phyloP scores from a whole-genome alignment of 2,888 invertebrate species.

The Azorinus chamasolen region DNA sequence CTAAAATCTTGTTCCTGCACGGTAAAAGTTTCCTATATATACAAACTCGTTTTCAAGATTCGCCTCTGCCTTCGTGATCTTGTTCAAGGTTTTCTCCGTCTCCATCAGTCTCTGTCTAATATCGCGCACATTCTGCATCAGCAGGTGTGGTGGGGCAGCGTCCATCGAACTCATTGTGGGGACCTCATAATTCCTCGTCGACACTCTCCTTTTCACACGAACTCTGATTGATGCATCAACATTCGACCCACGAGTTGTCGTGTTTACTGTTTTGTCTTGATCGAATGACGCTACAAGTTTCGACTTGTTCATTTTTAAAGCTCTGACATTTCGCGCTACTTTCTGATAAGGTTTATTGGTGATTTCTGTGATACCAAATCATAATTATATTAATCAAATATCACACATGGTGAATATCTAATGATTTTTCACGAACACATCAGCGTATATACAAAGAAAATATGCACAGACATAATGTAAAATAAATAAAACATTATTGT shows the following conservation, averaged over 20 bases:
- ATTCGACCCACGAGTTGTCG: slow-evolving; percentile 11
- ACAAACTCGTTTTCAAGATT: slow-evolving; percentile 54
- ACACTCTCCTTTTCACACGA: slow-evolving; percentile 30
- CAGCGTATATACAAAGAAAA: no score
- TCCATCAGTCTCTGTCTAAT: slow-evolving; percentile 76
- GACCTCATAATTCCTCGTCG: slow-evolving; percentile 13
- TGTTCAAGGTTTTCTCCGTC: slow-evolving; percentile 78
- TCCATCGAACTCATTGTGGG: slow-evolving; percentile 60
- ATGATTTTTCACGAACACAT: no score
- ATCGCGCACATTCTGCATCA: slow-evolving; percentile 79
- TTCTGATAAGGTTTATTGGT: no score
- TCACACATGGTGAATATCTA: no score
- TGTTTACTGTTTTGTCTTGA: slow-evolving; percentile 43
- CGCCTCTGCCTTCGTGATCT: slow-evolving; percentile 71
- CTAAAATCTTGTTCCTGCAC: no score
- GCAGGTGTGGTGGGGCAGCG: slow-evolving; percentile 66
- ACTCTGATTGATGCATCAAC: slow-evolving; percentile 36
- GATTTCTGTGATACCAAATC: no score
- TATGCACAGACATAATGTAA: no score
- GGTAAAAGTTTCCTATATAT: no score
- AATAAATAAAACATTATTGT: no score
- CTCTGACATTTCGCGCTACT: slow-evolving; percentile 1
- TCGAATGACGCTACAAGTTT: slow-evolving; percentile 51
- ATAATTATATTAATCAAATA: no score
- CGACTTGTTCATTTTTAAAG: slow-evolving; percentile 51